Percentiles rank a stretch among this genome's conserved stretches.
These are phyloP conservation scores for Taxidea taxus DNA, from an alignment of 2,113 vertebrate genomes.

Conservation along the genomic window DNA sequence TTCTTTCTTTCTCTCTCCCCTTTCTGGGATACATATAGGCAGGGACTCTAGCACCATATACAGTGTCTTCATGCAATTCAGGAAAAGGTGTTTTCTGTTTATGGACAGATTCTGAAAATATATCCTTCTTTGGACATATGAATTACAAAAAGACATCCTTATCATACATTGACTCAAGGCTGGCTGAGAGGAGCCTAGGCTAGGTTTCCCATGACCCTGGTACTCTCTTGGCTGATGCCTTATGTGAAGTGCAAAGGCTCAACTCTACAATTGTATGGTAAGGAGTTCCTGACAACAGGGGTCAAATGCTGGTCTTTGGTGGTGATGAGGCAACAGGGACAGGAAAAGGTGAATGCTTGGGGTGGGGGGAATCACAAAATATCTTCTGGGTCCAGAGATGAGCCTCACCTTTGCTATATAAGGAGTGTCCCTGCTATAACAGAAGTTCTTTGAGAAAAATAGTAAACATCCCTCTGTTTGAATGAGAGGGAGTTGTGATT, in stretches of 20 bases:
- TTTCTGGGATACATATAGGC: not conserved
- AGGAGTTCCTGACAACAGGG: not conserved
- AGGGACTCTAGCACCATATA: not conserved
- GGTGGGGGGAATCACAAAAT: too few species aligned
- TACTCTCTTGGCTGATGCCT: not conserved
- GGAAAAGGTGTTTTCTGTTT: not conserved
- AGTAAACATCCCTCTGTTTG: not conserved
- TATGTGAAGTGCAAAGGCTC: too few species aligned
- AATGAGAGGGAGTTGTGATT: not conserved
- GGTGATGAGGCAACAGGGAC: not conserved
- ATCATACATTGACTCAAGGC: not conserved
- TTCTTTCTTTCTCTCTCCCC: not conserved
- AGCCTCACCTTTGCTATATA: not conserved
- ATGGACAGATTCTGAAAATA: not conserved
- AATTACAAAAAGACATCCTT: not conserved
- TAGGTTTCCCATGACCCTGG: not conserved
- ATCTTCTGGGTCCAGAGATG: not conserved
- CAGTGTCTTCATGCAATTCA: not conserved
- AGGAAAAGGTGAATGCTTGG: not conserved
- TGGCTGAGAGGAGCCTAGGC: not conserved
- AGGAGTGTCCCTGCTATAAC: not conserved
- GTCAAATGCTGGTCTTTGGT: not conserved
- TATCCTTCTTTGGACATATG: not conserved
- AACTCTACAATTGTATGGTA: not conserved
- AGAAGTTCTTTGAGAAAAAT: not conserved